Conservation (phyloP, 2,113 vertebrate genomes). For the Chlorodrepanis virens region DNA sequence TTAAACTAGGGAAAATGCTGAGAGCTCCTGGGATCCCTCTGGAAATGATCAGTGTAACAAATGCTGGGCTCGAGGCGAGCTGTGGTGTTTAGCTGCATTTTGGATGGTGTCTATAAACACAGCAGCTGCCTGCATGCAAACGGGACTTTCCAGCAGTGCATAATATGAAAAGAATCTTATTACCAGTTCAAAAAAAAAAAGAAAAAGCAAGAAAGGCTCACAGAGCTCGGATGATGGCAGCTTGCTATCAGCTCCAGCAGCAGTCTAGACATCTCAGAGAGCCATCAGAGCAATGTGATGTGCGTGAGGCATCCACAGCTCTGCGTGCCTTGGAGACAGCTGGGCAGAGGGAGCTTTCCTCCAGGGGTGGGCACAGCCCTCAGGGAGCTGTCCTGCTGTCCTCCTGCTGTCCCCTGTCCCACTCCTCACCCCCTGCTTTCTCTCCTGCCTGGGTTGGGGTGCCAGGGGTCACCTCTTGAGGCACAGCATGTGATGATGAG, state of each 20-base stretch:
- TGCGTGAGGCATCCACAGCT: not conserved
- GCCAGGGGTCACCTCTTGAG: not conserved
- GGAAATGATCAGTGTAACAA: constrained; percentile 13
- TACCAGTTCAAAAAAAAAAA: not conserved
- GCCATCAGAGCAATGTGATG: not conserved
- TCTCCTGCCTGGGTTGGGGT: not conserved
- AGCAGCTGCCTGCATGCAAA: constrained; percentile 51
- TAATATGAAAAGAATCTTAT: constrained; percentile 58
- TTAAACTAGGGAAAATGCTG: not conserved
- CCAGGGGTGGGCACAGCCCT: not conserved
- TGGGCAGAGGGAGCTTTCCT: not conserved
- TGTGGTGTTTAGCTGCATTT: constrained; percentile 25
- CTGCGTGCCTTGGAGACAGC: not conserved
- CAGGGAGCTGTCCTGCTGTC: too few relatives aligned
- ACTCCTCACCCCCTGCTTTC: not conserved
- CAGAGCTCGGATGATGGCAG: not conserved
- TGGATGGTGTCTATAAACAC: constrained; percentile 34
- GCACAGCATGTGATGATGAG: accelerated
- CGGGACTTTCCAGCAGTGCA: constrained; percentile 49
- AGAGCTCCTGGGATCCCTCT: not conserved
- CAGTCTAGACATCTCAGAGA: constrained; percentile 5
- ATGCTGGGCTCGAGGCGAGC: not conserved
- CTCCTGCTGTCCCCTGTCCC: not conserved
- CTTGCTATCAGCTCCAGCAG: constrained; percentile 9
- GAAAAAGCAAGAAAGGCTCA: not conserved